Base-by-base conservation (phyloP, 1,140 invertebrate species). In the Rhynchophorus ferrugineus region DNA sequence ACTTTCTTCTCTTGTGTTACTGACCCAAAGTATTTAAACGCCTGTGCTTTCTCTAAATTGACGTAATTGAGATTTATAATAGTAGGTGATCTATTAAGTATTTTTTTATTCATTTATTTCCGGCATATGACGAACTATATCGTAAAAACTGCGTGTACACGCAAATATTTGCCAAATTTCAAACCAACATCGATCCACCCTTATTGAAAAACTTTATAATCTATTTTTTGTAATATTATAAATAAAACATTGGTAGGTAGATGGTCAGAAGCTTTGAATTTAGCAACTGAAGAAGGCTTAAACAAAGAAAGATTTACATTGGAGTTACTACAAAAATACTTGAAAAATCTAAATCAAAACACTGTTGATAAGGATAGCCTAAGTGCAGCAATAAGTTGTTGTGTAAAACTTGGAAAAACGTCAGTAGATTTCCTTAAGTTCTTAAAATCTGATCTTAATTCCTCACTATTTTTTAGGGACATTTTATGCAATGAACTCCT, bases 251-350 rank as follows among this genome's bases (percentile, higher is more conserved):
- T 45, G 21, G 16, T 47, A 54, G 51, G 78, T 33, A 67, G 78
- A n/a, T 78, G 80, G 72, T 64, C 75, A 16, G 78, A 81, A 62
- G 80, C 79, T 0, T 66, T 82, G 13, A 72, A 75, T 55, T 51
- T 76, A 18, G 74, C 74, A 0, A 60, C 74, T 1, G 67, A 69
- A 20, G 68, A 70, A 49, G 67, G 67, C 1, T 44, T 54, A 13
- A 57, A 61, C 36, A 60, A 61, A 22, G 67, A 70, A 41, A 64
- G 57, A 35, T 63, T 66, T 49, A 64, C 65, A 0, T 33, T 54
- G n/a, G 42, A 48, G 5, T 49, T 70, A 19, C 51, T 70, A 18
- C 51, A 59, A 18, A 64, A 59, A 42, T 70, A 66, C 58, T 57
- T 70, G 14, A 52, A 62, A 14, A 62, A 52, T 53, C 55, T 69